phyloP scores from a whole-genome alignment of 2,888 invertebrate species.

The Aspidiotus rigidus region DNA sequence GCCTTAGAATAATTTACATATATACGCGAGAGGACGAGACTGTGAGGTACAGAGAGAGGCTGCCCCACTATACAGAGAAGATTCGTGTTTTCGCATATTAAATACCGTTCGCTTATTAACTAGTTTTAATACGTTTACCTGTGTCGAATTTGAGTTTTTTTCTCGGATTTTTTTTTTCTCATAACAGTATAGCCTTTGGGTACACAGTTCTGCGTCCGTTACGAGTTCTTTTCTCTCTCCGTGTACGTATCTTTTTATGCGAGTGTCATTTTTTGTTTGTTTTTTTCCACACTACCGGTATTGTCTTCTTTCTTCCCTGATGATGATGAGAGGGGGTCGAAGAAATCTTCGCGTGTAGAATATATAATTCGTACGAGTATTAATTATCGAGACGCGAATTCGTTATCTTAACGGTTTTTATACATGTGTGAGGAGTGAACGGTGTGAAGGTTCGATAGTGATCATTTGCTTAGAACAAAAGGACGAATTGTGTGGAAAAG shows the following conservation, averaged over 20 bases:
- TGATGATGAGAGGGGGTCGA: not conserved
- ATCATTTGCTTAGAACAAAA: too few relatives aligned
- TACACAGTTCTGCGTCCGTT: conserved; percentile 20
- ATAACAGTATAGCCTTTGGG: conserved; percentile 7
- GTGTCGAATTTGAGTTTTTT: conserved; percentile 19
- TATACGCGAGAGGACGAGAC: not conserved
- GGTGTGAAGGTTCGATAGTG: not conserved
- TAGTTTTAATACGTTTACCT: conserved; percentile 23
- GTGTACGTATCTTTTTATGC: conserved; percentile 11
- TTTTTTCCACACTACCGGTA: conserved; percentile 8
- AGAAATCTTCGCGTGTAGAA: not conserved
- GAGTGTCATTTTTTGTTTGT: conserved; percentile 10
- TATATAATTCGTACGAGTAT: not conserved
- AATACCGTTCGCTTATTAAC: conserved; percentile 28
- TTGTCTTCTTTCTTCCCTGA: conserved; percentile 4
- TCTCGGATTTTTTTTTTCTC: conserved; percentile 8
- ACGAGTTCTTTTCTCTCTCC: conserved; percentile 7
- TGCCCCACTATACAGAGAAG: conserved; percentile 10
- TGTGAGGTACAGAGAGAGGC: not conserved
- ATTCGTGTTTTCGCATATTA: conserved; percentile 33
- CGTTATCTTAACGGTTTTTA: conserved; percentile 2
- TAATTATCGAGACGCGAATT: not conserved
- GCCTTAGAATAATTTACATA: conserved; percentile 17
- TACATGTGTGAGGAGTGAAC: not conserved
- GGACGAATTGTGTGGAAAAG: too few relatives aligned